These are phyloP conservation scores for Typhlichthys eigenmanni DNA, from an alignment of 2,797 vertebrate genomes.

Conservation along the genomic window DNA sequence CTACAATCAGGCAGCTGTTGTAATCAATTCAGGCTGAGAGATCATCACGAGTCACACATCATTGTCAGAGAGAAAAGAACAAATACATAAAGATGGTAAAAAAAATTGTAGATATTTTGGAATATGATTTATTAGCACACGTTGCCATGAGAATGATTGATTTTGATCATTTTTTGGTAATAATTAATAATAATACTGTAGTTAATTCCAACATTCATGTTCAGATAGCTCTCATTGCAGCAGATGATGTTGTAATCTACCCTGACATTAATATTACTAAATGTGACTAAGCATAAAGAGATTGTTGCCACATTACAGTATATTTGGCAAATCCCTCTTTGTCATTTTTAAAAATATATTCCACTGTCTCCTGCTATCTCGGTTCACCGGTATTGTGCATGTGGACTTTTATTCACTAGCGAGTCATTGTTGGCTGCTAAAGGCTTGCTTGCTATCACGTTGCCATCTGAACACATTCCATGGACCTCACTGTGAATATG, in stretches of 20 bases:
- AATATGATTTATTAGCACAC: too few species aligned
- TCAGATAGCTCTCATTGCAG: conserved; percentile 12
- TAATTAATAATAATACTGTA: too few species aligned
- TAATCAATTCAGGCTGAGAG: conserved; percentile 69
- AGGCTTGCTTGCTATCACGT: conserved; percentile 14
- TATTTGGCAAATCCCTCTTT: conserved; percentile 21
- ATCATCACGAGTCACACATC: conserved; percentile 50
- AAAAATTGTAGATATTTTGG: too few species aligned
- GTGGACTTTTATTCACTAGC: conserved; percentile 20
- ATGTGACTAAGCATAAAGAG: conserved; percentile 19
- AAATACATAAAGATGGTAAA: too few species aligned
- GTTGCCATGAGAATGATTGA: too few species aligned
- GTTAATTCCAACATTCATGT: conserved; percentile 1
- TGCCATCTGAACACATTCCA: conserved; percentile 26
- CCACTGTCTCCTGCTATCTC: conserved; percentile 14
- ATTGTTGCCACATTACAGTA: conserved; percentile 5
- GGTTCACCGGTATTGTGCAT: conserved; percentile 5
- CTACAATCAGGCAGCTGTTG: conserved; percentile 69
- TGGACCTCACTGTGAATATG: conserved; percentile 10
- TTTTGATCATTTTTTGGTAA: too few species aligned
- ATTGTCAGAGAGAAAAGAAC: conserved; percentile 1
- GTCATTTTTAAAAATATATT: not conserved
- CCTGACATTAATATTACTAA: conserved; percentile 26
- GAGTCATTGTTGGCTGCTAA: conserved; percentile 19
- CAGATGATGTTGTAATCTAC: not conserved